A percentile compares a stretch with the other conserved stretches of the same genome.
Evolutionary conservation across 2,113 vertebrate genomes (phyloP).

Genomic region (Steatornis caripensis): DNA sequence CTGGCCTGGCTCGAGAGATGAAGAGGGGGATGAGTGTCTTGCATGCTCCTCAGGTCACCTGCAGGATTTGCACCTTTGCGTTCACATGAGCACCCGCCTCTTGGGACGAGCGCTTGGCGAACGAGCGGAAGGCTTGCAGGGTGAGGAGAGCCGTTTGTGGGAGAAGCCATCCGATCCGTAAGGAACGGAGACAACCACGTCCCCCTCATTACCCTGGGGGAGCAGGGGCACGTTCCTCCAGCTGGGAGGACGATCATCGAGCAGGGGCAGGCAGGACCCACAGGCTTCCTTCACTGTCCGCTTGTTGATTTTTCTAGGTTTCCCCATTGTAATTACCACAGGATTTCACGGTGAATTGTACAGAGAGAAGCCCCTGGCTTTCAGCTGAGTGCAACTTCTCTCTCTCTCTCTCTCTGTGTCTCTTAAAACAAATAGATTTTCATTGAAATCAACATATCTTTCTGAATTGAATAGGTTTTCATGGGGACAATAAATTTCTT

Average conservation of each 20-base stretch:
- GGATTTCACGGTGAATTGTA: background rate
- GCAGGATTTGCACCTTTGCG: background rate
- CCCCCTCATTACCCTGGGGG: background rate
- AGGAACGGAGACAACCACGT: background rate
- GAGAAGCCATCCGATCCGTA: background rate
- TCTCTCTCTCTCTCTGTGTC: slow-evolving; percentile 15
- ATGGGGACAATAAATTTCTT: slow-evolving; percentile 84
- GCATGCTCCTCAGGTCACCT: background rate
- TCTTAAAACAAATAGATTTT: slow-evolving; percentile 79
- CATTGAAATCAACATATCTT: slow-evolving; percentile 82
- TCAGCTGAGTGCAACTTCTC: slow-evolving; percentile 19
- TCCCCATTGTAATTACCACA: background rate
- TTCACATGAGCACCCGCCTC: background rate
- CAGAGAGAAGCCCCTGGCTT: background rate
- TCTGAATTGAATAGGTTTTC: slow-evolving; percentile 79
- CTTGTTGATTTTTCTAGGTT: background rate
- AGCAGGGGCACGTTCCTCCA: background rate
- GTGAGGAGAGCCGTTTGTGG: background rate
- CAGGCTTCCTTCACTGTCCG: background rate
- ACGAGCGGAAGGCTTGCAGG: background rate
- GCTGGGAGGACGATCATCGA: background rate
- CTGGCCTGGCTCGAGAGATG: background rate
- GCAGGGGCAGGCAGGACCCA: background rate
- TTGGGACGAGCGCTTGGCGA: background rate
- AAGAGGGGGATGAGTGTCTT: background rate